Evolutionary conservation across 2,888 invertebrate species (phyloP), one percentile per base, ranked within the genome.

Genomic region (Sinelater perroti): DNA sequence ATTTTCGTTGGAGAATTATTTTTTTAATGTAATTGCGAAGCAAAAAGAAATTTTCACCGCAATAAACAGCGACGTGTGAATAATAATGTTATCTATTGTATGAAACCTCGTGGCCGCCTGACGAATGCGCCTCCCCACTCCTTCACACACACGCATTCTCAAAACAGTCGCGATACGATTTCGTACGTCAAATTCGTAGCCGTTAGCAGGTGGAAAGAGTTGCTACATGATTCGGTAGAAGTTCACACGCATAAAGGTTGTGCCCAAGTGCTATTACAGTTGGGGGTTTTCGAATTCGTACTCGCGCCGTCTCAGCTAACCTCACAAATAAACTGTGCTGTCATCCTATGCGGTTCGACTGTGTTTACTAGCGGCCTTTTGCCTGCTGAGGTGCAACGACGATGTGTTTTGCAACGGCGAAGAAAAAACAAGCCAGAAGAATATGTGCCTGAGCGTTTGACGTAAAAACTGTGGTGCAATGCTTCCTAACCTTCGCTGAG

Each of bases 251-350:
- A n/a, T n/a, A n/a, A n/a, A n/a, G n/a, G n/a, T n/a, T n/a, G n/a
- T n/a, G n/a, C n/a, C n/a, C n/a, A n/a, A n/a, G n/a, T n/a, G n/a
- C n/a, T n/a, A n/a, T n/a, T n/a, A n/a, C n/a, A n/a, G n/a, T n/a
- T n/a, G n/a, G n/a, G n/a, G n/a, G n/a, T n/a, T n/a, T n/a, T n/a
- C 21, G 30, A 3, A 10, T 24, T 18, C n/a, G 10, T 10, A 13
- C 3, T 16, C 11, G 5, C 17, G n/a, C n/a, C n/a, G n/a, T n/a
- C n/a, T n/a, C n/a, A 45, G 16, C n/a, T 14, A 40, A 56, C 51
- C 33, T 56, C 45, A 56, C 56, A 45, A 36, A 38, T 24, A 56
- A 56, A 56, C 20, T 51, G 51, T 24, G 52, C 21, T 56, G 56
- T 56, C 56, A 56, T 56, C 40, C 36, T 47, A 18, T 31, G 30